phyloP scores from a whole-genome alignment of 1,140 invertebrate species.

The Eubasilissa regina region DNA sequence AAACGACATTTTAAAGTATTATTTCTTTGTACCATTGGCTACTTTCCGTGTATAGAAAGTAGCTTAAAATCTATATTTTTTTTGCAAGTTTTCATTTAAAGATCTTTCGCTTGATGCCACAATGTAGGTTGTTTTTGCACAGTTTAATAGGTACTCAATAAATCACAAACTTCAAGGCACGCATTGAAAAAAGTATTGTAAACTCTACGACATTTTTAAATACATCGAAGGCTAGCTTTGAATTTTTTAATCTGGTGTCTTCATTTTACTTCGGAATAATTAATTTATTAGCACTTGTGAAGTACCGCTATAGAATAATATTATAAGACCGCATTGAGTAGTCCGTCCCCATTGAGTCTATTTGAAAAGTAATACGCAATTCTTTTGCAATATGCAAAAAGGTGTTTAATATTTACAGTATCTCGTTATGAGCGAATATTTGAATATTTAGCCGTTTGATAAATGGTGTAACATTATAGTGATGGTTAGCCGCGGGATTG shows the following conservation, averaged over 20 bases:
- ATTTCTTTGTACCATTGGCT: too few species aligned
- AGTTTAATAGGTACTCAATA: too few species aligned
- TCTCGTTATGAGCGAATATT: neutral
- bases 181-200: too few species aligned
- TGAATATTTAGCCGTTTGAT: neutral
- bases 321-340: neutral
- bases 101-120: too few species aligned
- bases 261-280: neutral
- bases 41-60: too few species aligned
- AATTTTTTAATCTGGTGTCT: neutral
- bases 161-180: too few species aligned
- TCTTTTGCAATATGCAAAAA: neutral
- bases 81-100: too few species aligned
- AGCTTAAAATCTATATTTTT: too few species aligned
- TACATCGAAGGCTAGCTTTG: neutral
- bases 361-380: neutral
- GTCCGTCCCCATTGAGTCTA: neutral
- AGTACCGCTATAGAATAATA: constrained; percentile 17
- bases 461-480: neutral
- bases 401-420: neutral
- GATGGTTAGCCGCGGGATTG: neutral
- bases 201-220: too few species aligned
- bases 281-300: neutral
- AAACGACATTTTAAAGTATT: too few species aligned
- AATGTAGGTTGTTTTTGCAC: too few species aligned